A percentile compares a stretch with the other conserved stretches of the same genome.
Evolutionary conservation across 2,113 vertebrate genomes (phyloP).

Genomic region (Pseudolaguvia tuberculata): DNA sequence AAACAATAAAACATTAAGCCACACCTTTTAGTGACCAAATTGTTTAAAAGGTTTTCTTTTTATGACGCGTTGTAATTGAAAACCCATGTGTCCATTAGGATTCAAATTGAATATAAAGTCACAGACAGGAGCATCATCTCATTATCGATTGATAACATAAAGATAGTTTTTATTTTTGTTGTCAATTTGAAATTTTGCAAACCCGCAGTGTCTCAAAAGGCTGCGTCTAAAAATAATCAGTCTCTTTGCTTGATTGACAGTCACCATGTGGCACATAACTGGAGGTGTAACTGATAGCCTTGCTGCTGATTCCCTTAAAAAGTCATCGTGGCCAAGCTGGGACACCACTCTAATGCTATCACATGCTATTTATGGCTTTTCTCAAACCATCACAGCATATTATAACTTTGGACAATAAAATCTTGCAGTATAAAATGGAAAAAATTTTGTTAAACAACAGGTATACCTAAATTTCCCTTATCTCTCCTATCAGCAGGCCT

Average conservation of each 20-base stretch:
- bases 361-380: constrained; percentile 88
- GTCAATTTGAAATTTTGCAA: constrained; percentile 19
- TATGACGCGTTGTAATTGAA: background rate
- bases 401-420: constrained; percentile 76
- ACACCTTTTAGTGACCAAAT: background rate
- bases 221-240: constrained; percentile 82
- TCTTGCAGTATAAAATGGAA: background rate
- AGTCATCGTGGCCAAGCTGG: constrained; percentile 82
- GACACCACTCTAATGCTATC: constrained; percentile 80
- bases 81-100: background rate
- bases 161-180: background rate
- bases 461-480: background rate
- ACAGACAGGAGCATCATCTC: background rate
- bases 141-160: background rate
- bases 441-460: background rate
- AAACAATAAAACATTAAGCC: background rate
- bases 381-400: constrained; percentile 67
- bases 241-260: constrained; percentile 81
- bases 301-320: constrained; percentile 98
- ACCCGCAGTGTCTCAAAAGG: constrained; percentile 75
- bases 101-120: background rate
- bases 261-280: constrained; percentile 89
- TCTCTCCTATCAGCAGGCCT: background rate
- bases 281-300: constrained; percentile 80
- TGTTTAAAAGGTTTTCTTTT: background rate